These are phyloP conservation scores for Phyllostomus hastatus DNA, from an alignment of 2,113 vertebrate genomes.

Conservation along the genomic window DNA sequence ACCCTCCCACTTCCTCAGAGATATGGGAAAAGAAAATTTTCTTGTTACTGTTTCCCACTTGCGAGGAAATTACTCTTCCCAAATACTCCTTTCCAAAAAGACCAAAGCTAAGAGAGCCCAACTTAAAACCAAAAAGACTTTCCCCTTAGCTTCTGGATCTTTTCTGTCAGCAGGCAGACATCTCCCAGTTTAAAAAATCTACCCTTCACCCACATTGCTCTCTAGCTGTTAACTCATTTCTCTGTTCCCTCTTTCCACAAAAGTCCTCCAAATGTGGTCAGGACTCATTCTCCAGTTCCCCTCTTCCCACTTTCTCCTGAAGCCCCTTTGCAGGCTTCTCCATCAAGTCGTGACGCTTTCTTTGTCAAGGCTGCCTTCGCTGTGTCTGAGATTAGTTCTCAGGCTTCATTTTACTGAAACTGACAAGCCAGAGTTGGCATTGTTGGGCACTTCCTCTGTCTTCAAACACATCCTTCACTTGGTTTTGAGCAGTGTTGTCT, in stretches of 20 bases:
- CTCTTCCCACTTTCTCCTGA: neutral
- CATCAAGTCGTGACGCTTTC: neutral
- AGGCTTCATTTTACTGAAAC: neutral
- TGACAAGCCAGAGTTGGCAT: neutral
- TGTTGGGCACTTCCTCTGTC: neutral
- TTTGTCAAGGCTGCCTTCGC: neutral
- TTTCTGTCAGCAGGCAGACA: neutral
- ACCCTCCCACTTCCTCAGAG: neutral
- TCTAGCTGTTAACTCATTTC: neutral
- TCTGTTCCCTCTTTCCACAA: neutral
- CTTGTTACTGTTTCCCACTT: neutral
- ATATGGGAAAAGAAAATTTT: neutral
- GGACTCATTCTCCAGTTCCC: neutral
- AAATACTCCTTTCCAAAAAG: neutral
- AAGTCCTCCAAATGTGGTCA: neutral
- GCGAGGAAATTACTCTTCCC: neutral
- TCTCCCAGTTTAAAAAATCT: neutral
- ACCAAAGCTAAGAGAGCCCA: neutral
- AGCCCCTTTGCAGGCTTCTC: neutral
- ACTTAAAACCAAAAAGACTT: neutral
- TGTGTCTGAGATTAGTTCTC: neutral
- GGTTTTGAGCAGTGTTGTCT: neutral
- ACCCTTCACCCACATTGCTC: neutral
- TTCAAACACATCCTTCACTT: neutral
- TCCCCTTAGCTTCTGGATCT: neutral